A percentile compares a stretch with the other conserved stretches of the same genome.
phyloP scores from a whole-genome alignment of 1,140 invertebrate genomes.

The Cephus cinctus region DNA sequence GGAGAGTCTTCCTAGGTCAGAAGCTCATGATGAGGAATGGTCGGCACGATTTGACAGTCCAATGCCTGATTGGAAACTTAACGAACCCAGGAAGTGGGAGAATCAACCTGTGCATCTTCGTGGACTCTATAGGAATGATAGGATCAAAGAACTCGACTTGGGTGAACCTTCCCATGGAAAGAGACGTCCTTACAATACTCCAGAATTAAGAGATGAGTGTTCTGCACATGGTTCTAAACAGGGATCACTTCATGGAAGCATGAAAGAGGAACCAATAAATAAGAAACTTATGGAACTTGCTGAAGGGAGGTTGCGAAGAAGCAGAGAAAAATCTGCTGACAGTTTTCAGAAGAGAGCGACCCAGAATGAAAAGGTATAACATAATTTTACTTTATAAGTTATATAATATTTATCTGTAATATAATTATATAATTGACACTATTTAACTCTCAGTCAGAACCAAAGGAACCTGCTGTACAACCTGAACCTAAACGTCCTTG shows the following conservation, averaged over 20 bases:
- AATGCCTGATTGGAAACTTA: slow-evolving; percentile 49
- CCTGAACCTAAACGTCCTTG: slow-evolving; percentile 56
- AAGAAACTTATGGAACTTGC: slow-evolving; percentile 55
- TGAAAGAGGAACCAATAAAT: slow-evolving; percentile 54
- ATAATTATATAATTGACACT: no score
- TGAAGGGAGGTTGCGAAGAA: slow-evolving; percentile 44
- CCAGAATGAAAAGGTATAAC: no score
- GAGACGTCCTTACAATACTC: slow-evolving; percentile 40
- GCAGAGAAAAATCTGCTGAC: slow-evolving; percentile 48
- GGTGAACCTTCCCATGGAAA: slow-evolving; percentile 37
- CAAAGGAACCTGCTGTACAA: slow-evolving; percentile 46
- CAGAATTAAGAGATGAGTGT: slow-evolving; percentile 44
- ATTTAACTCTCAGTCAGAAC: no score
- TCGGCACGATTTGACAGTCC: slow-evolving; percentile 40
- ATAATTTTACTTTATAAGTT: no score
- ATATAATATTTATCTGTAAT: no score
- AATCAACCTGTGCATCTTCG: slow-evolving; percentile 44
- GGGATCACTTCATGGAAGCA: slow-evolving; percentile 46
- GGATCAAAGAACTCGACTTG: slow-evolving; percentile 47
- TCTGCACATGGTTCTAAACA: slow-evolving; percentile 41
- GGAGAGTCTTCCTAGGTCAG: slow-evolving; percentile 47
- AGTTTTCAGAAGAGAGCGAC: slow-evolving; percentile 38
- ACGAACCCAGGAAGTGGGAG: slow-evolving; percentile 51
- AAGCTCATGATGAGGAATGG: slow-evolving; percentile 51
- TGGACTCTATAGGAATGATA: slow-evolving; percentile 46